Conservation (phyloP, 2,888 invertebrate species). For the Emmelina monodactyla region DNA sequence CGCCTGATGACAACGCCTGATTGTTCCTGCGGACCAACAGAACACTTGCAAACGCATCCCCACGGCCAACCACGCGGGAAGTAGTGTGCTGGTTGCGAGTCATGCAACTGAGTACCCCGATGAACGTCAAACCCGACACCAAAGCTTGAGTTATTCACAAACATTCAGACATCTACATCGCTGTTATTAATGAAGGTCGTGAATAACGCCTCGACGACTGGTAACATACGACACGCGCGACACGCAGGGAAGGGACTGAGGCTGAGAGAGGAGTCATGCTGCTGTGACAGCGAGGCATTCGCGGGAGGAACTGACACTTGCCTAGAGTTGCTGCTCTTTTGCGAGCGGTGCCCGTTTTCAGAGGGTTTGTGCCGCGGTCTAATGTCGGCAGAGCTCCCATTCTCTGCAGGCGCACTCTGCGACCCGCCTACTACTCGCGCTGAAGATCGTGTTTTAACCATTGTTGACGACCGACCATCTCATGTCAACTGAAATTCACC, state of each 20-base stretch:
- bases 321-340: conserved; percentile 48
- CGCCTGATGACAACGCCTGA: conserved; percentile 41
- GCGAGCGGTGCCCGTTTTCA: conserved; percentile 51
- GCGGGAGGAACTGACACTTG: conserved; percentile 46
- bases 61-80: not conserved
- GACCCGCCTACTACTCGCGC: conserved; percentile 57
- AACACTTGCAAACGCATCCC: not conserved
- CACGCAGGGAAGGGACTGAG: too few relatives aligned
- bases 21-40: conserved; percentile 38
- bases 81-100: not conserved
- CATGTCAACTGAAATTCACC: conserved; percentile 64
- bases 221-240: too few relatives aligned
- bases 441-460: conserved; percentile 67
- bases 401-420: conserved; percentile 45
- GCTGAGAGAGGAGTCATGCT: conserved; percentile 10
- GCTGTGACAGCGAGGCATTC: conserved; percentile 74
- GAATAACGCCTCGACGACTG: too few relatives aligned
- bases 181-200: conserved; percentile 13
- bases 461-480: conserved; percentile 61
- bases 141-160: conserved; percentile 22
- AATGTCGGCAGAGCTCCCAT: conserved; percentile 48
- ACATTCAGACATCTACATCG: conserved; percentile 18
- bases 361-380: conserved; percentile 50
- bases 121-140: conserved; percentile 24
- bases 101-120: too few relatives aligned